Evolutionary conservation across 2,797 vertebrate genomes (phyloP).

Genomic region (Aplochiton taeniatus): DNA sequence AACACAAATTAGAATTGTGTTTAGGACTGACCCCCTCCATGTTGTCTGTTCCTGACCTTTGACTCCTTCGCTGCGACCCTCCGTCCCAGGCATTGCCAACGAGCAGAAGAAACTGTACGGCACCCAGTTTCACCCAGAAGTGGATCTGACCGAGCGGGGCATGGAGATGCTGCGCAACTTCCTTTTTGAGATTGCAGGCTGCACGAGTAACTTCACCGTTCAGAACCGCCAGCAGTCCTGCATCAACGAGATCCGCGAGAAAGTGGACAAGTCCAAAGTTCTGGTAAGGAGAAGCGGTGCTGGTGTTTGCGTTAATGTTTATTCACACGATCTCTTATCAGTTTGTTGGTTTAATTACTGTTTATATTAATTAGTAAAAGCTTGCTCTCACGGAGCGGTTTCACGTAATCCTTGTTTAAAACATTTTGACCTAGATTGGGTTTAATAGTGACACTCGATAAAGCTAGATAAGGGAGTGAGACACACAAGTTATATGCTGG

Average conservation of each 20-base stretch:
- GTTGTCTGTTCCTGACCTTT: neutral
- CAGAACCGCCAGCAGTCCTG: constrained; percentile 89
- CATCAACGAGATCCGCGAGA: constrained; percentile 88
- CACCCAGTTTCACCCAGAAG: constrained; percentile 97
- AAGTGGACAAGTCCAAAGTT: constrained; percentile 92
- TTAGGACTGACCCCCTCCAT: neutral
- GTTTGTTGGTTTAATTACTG: no score
- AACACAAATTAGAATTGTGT: no score
- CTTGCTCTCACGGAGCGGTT: no score
- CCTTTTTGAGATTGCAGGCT: constrained; percentile 94
- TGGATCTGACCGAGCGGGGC: constrained; percentile 93
- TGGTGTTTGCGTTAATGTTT: neutral
- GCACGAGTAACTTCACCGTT: constrained; percentile 92
- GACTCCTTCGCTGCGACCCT: constrained; percentile 4
- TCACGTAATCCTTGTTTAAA: no score
- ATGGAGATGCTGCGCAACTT: constrained; percentile 94
- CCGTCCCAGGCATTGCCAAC: constrained; percentile 86
- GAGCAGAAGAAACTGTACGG: constrained; percentile 98
- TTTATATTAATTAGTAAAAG: no score
- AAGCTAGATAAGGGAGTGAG: no score
- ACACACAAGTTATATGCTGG: no score
- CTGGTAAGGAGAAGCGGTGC: constrained; percentile 79
- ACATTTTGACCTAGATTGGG: no score
- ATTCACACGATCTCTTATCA: neutral
- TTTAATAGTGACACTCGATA: no score